These are phyloP conservation scores for Butorides virescens DNA, from an alignment of 2,113 vertebrate species.

Conservation along the genomic window DNA sequence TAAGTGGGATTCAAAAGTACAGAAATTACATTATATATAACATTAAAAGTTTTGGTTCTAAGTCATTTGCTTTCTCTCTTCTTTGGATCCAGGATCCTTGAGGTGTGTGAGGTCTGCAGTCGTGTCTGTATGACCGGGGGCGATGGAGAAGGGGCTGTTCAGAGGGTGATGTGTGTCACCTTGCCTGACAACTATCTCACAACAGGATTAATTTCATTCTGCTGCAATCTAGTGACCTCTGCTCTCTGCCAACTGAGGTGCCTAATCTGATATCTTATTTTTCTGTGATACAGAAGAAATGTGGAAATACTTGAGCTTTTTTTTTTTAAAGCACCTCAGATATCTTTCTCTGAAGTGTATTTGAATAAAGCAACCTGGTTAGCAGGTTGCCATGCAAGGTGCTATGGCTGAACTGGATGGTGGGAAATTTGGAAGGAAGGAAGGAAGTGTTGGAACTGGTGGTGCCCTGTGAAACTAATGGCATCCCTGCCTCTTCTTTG, in stretches of 20 bases:
- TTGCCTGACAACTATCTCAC: neutral
- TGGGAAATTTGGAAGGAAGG: neutral
- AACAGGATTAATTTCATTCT: neutral
- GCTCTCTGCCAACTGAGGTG: neutral
- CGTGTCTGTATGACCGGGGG: rapidly evolving
- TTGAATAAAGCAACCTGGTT: neutral
- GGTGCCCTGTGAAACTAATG: neutral
- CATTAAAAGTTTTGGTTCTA: neutral
- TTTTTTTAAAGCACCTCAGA: neutral
- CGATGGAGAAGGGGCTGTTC: neutral
- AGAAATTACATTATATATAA: neutral
- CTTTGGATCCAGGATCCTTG: neutral
- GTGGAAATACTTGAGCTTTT: neutral
- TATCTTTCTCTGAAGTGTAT: rapidly evolving
- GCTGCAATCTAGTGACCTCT: neutral
- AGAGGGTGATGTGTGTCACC: neutral
- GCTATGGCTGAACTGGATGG: neutral
- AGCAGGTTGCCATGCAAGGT: neutral
- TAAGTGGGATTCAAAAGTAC: neutral
- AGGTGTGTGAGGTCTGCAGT: neutral
- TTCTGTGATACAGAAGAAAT: neutral
- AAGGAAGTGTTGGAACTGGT: neutral
- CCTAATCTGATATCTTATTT: neutral
- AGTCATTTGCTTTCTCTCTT: neutral
- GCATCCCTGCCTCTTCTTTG: neutral